phyloP scores from a whole-genome alignment of 2,888 invertebrate genomes.

The Criorhina ranunculi region DNA sequence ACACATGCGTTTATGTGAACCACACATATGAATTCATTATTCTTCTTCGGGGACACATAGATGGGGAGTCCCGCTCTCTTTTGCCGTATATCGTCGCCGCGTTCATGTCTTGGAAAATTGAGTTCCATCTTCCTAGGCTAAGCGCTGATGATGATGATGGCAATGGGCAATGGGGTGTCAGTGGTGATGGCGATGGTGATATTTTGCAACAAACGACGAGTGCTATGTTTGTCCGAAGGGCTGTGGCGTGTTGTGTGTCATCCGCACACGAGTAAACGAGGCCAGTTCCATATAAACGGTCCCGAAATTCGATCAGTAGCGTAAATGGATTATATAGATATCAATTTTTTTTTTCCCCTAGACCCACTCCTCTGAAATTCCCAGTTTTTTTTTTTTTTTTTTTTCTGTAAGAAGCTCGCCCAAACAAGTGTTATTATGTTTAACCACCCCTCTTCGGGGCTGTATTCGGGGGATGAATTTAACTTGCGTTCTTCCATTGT shows the following conservation, averaged over 20 bases:
- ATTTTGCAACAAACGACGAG: conserved; percentile 72
- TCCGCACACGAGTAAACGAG: conserved; percentile 66
- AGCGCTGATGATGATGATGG: conserved; percentile 70
- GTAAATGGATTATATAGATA: conserved; percentile 79
- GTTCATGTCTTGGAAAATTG: conserved; percentile 67
- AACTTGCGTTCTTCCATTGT: conserved; percentile 73
- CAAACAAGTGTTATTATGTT: conserved; percentile 76
- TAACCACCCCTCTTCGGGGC: conserved; percentile 42
- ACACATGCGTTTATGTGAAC: conserved; percentile 77
- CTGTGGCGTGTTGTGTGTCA: conserved; percentile 62
- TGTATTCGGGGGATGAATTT: conserved; percentile 44
- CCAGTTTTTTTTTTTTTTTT: conserved; percentile 12
- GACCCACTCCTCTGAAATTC: conserved; percentile 51
- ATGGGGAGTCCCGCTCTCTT: background rate
- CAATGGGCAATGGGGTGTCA: conserved; percentile 33
- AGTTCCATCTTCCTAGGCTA: conserved; percentile 73
- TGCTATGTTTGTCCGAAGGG: conserved; percentile 58
- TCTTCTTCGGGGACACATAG: conserved; percentile 63
- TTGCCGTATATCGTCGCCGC: background rate
- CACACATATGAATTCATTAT: conserved; percentile 77
- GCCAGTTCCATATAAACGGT: conserved; percentile 77
- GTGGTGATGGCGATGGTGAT: conserved; percentile 35
- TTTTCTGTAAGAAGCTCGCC: conserved; percentile 30
- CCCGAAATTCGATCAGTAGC: conserved; percentile 78
- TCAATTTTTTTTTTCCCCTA: conserved; percentile 64